Evolutionary conservation across 1,140 invertebrate species (phyloP).

Genomic region (Brachionus rubens): DNA sequence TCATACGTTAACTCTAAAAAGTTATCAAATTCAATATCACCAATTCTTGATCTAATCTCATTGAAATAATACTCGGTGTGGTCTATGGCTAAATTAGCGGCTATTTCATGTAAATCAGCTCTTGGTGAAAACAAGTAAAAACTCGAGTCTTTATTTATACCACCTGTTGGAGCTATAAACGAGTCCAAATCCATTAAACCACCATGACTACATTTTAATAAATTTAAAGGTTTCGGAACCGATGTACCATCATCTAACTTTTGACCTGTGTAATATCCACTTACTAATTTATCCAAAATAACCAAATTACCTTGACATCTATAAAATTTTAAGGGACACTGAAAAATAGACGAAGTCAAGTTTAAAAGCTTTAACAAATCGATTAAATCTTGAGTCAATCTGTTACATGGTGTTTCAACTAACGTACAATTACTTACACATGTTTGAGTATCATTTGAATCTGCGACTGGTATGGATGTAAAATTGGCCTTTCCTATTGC

Average conservation of each 20-base stretch:
- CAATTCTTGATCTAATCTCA: conserved; percentile 8
- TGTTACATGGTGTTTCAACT: conserved; percentile 1
- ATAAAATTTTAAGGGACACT: conserved; percentile 36
- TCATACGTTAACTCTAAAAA: not conserved
- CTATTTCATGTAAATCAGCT: conserved; percentile 19
- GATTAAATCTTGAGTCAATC: not conserved
- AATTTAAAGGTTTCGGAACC: conserved; percentile 16
- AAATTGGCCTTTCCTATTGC: not conserved
- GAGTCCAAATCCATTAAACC: conserved; percentile 13
- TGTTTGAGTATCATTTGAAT: not conserved
- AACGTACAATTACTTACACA: conserved; percentile 17
- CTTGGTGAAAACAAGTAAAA: conserved; percentile 32
- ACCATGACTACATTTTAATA: conserved; percentile 37
- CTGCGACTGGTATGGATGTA: not conserved
- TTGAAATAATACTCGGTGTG: conserved; percentile 39
- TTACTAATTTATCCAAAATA: not conserved
- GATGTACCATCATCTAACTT: not conserved
- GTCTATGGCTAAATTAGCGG: conserved; percentile 18
- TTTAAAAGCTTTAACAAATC: conserved; percentile 7
- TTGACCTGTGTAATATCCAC: conserved; percentile 33
- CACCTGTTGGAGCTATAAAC: not conserved
- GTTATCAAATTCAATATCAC: conserved; percentile 12
- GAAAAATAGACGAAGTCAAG: not conserved
- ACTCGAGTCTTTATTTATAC: conserved; percentile 41
- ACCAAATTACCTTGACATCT: conserved; percentile 25